These are phyloP conservation scores for Lacerta viridis DNA, from an alignment of 2,797 vertebrate species.

Conservation along the genomic window DNA sequence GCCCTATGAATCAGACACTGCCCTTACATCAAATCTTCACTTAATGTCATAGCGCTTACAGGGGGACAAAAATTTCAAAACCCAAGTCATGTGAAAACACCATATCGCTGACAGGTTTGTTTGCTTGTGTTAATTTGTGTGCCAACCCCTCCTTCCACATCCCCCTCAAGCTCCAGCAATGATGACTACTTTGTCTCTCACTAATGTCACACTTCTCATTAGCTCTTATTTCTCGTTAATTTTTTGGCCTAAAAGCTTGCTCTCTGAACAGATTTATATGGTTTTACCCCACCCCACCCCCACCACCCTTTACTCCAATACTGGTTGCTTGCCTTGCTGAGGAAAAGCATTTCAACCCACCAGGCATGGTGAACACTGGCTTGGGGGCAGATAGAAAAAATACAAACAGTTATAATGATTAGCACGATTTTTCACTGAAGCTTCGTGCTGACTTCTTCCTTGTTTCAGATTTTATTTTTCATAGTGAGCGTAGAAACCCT, in stretches of 20 bases:
- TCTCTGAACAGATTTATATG: conserved; percentile 8
- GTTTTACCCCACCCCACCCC: not conserved
- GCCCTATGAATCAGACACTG: not conserved
- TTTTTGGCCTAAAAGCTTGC: not conserved
- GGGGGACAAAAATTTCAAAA: not conserved
- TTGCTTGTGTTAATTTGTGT: not conserved
- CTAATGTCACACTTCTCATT: not conserved
- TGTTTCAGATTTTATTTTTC: not conserved
- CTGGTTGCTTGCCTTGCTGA: rapidly evolving
- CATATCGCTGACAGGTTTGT: not conserved
- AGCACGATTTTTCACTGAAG: not conserved
- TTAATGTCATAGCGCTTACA: conserved; percentile 12
- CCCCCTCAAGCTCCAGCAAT: not conserved
- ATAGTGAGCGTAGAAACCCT: not conserved
- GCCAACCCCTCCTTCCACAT: not conserved
- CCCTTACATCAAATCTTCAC: not conserved
- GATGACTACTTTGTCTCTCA: not conserved
- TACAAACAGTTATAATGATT: not conserved
- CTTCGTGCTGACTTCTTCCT: not conserved
- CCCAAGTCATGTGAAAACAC: not conserved
- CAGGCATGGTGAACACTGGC: not conserved
- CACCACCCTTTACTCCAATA: not conserved
- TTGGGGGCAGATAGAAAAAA: not conserved
- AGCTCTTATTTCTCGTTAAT: not conserved
- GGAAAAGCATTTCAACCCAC: conserved; percentile 6